These are phyloP conservation scores for Maconellicoccus hirsutus DNA, from an alignment of 1,140 invertebrate genomes.

Conservation along the genomic window DNA sequence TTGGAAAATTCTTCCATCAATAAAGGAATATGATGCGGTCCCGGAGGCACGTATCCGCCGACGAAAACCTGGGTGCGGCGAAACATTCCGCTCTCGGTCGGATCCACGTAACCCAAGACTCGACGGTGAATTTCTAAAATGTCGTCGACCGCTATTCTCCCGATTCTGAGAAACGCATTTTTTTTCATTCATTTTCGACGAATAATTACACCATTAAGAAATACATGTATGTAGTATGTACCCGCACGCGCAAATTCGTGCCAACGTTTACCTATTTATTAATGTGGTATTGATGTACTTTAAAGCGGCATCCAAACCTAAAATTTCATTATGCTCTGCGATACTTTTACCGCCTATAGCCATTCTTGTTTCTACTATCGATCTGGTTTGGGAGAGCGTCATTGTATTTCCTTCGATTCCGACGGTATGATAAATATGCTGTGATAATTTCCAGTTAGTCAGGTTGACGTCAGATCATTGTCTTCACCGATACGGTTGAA, in stretches of 20 bases:
- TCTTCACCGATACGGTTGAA: not conserved
- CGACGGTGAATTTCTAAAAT: constrained; percentile 86
- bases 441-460: constrained; percentile 31
- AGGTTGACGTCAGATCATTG: not conserved
- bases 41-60: constrained; percentile 78
- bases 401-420: constrained; percentile 97
- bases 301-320: constrained; percentile 87
- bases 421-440: constrained; percentile 94
- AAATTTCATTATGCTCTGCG: constrained; percentile 91
- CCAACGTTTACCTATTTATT: constrained; percentile 43
- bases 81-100: constrained; percentile 71
- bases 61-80: constrained; percentile 83
- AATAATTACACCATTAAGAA: not conserved
- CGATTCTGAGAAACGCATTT: constrained; percentile 40
- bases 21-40: constrained; percentile 59
- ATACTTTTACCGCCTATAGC: constrained; percentile 90
- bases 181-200: not conserved
- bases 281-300: constrained; percentile 90
- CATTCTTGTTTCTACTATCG: constrained; percentile 83
- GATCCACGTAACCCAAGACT: constrained; percentile 88
- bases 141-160: constrained; percentile 65
- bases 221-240: too few species aligned
- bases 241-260: not conserved
- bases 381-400: constrained; percentile 82
- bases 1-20: constrained; percentile 79